Evolutionary conservation across 1,140 invertebrate species (phyloP), one percentile per base, ranked within the genome.

Genomic region (Ips typographus): DNA sequence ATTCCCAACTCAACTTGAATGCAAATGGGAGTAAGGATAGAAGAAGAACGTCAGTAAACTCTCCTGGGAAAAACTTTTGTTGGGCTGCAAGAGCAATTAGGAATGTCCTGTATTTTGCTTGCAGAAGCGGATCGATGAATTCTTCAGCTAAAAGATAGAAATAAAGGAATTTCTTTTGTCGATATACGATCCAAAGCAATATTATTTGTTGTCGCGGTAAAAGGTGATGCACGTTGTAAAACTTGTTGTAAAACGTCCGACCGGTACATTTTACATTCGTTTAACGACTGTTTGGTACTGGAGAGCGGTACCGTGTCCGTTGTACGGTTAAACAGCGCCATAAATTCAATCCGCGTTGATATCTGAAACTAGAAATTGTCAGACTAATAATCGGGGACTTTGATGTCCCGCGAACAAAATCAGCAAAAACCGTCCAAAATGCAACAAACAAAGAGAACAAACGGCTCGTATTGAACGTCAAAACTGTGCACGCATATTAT

Each of bases 181-280:
- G 22, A 22, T 22, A 22, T 22, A 22, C 22, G 22, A 22, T 22
- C 22, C 22, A 68, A 60, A 43, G 57, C 49, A 60, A 60, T 47
- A 56, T 70, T 70, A 70, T 70, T 70, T 70, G 60, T 70, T 70
- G 68, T 70, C 68, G 68, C 64, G 63, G 68, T 64, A 64, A 57
- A 63, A 70, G 41, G 61, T 64, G 43, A 56, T 55, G 8, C 55
- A 55, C 68, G 68, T 70, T 70, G 68, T 70, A 70, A 70, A 70
- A 70, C 60, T 64, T 70, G 60, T 70, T 70, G 61, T 70, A 64
- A 70, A 70, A 70, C 59, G 63, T 66, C 64, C 40, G 55, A 47
- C 59, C 69, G 69, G 69, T 66, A 71, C 69, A 22, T 71, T 71
- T 71, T 66, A 71, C 63, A 66, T 71, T 65, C 63, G 52, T 71